Conservation (phyloP, 2,888 invertebrate genomes). For the Ennomos erosarius region DNA sequence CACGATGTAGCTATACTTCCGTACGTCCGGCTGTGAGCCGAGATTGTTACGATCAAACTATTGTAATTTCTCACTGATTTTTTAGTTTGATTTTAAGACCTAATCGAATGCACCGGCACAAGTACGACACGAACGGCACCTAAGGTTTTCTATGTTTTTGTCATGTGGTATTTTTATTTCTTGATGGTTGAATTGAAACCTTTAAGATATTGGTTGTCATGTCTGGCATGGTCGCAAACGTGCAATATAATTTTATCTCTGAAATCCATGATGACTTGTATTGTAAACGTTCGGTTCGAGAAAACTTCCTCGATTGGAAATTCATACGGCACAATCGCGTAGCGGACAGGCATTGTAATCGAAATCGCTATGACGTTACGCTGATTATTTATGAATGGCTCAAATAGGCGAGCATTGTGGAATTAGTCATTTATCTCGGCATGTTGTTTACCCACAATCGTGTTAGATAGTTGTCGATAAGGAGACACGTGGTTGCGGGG, state of each 20-base stretch:
- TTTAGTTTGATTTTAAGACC: slow-evolving; percentile 11
- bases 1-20: slow-evolving; percentile 72
- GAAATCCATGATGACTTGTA: no score
- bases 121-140: background rate
- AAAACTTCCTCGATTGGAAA: slow-evolving; percentile 45
- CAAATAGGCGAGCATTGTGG: slow-evolving; percentile 75
- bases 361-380: slow-evolving; percentile 69
- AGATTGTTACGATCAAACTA: slow-evolving; percentile 50
- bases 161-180: background rate
- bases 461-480: slow-evolving; percentile 86
- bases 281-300: slow-evolving; percentile 29
- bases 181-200: no score
- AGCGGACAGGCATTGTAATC: slow-evolving; percentile 58
- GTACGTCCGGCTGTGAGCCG: slow-evolving; percentile 50
- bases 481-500: slow-evolving; percentile 84
- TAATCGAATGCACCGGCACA: slow-evolving; percentile 12
- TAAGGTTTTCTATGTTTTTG: slow-evolving; percentile 2
- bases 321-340: slow-evolving; percentile 45
- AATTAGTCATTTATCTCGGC: slow-evolving; percentile 85
- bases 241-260: no score
- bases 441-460: slow-evolving; percentile 84
- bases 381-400: slow-evolving; percentile 80
- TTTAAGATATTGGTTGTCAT: no score
- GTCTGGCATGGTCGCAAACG: no score
- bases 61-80: slow-evolving; percentile 22